These are phyloP conservation scores for Aphyosemion australe DNA, from an alignment of 2,113 vertebrate species.

Conservation along the genomic window DNA sequence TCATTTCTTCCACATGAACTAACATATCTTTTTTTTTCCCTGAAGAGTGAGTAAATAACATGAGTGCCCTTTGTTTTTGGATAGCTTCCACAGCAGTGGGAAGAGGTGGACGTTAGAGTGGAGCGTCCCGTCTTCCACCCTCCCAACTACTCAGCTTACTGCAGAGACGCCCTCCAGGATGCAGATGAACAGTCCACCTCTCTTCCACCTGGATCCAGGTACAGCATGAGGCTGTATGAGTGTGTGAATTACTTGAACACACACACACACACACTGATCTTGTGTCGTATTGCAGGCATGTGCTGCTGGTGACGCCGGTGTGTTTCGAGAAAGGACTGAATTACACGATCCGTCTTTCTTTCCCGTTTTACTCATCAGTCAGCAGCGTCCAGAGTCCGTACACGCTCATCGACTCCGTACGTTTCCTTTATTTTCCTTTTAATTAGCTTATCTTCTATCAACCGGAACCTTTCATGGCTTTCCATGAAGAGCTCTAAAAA, in stretches of 20 bases:
- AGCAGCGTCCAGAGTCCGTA: slow-evolving; percentile 84
- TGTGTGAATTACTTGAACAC: neutral
- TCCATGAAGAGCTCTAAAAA: too few relatives aligned
- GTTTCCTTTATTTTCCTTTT: slow-evolving; percentile 33
- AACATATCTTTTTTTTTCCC: too few relatives aligned
- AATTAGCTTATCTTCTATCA: neutral
- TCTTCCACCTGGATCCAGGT: slow-evolving; percentile 87
- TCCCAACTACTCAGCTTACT: slow-evolving; percentile 75
- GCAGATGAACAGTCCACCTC: slow-evolving; percentile 89
- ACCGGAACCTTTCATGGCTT: neutral
- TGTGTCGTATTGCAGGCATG: slow-evolving; percentile 78
- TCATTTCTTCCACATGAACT: too few relatives aligned
- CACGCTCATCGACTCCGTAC: slow-evolving; percentile 92
- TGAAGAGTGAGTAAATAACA: neutral
- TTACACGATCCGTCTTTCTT: slow-evolving; percentile 87
- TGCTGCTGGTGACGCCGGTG: slow-evolving; percentile 83
- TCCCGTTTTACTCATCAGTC: slow-evolving; percentile 84
- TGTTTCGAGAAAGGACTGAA: slow-evolving; percentile 93
- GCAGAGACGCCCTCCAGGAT: slow-evolving; percentile 84
- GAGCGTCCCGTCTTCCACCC: slow-evolving; percentile 81
- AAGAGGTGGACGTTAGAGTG: slow-evolving; percentile 85
- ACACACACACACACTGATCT: neutral
- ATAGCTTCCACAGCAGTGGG: slow-evolving; percentile 93
- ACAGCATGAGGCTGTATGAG: neutral
- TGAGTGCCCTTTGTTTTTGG: neutral